Conservation (phyloP, 2,113 vertebrate species). For the Trachemys scripta region DNA sequence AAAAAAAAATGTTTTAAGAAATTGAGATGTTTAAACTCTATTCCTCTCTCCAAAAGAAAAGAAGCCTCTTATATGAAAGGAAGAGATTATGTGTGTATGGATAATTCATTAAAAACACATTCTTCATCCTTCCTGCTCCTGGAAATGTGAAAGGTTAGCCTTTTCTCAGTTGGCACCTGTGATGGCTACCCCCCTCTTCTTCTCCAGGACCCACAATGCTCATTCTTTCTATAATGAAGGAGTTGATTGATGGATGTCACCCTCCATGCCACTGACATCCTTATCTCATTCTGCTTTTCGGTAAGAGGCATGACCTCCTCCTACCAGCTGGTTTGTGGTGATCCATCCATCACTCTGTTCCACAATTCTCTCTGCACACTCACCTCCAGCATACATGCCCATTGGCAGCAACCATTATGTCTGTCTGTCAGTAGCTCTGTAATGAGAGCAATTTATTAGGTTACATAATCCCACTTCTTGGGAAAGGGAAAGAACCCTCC, state of each 20-base stretch:
- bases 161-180: constrained; percentile 73
- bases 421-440: constrained; percentile 87
- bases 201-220: constrained; percentile 46
- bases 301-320: constrained; percentile 74
- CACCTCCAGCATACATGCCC: constrained; percentile 73
- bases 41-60: constrained; percentile 24
- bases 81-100: constrained; percentile 24
- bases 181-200: constrained; percentile 59
- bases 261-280: constrained; percentile 65
- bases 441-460: constrained; percentile 87
- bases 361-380: constrained; percentile 21
- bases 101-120: constrained; percentile 59
- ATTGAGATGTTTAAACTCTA: neutral
- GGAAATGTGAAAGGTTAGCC: constrained; percentile 73
- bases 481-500: constrained; percentile 59
- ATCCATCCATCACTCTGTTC: constrained; percentile 58
- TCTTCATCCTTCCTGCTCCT: constrained; percentile 58
- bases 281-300: constrained; percentile 75
- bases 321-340: constrained; percentile 69
- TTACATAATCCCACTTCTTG: constrained; percentile 82
- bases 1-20: neutral
- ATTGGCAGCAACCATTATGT: constrained; percentile 80
- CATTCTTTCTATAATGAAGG: constrained; percentile 79
- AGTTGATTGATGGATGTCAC: constrained; percentile 81
- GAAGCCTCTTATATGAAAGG: neutral